These are phyloP conservation scores for Wasmannia auropunctata DNA, from an alignment of 1,140 invertebrate species.

Conservation along the genomic window DNA sequence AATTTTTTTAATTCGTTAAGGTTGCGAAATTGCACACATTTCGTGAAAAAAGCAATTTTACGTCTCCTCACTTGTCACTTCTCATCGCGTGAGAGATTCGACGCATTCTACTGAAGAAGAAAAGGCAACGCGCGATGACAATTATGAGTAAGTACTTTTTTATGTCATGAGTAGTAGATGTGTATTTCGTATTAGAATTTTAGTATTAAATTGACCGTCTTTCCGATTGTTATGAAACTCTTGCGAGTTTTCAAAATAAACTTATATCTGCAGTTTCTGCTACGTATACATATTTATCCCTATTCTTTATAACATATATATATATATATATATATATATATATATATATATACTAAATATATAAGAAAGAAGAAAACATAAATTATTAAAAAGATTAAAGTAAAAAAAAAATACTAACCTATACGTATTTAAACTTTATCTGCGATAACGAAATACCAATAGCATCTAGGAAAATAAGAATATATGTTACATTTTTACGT, in stretches of 20 bases:
- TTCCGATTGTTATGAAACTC: background rate
- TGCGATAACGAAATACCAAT: background rate
- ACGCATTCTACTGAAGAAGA: background rate
- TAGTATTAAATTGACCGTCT: background rate
- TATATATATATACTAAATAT: background rate
- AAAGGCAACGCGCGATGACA: background rate
- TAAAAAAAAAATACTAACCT: background rate
- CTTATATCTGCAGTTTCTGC: background rate
- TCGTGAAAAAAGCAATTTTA: background rate
- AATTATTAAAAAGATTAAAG: background rate
- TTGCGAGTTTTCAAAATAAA: background rate
- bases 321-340: background rate
- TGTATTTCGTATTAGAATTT: constrained; percentile 14
- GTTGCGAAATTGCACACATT: background rate
- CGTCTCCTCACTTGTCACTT: background rate
- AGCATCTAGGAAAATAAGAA: background rate
- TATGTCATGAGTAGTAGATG: background rate
- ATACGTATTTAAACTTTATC: background rate
- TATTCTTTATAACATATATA: background rate
- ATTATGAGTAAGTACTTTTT: constrained; percentile 44
- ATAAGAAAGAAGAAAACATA: background rate
- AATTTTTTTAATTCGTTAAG: background rate
- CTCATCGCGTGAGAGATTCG: background rate
- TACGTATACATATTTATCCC: background rate
- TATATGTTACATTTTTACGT: constrained; percentile 59